Evolutionary conservation across 2,888 invertebrate genomes (phyloP), one percentile per base, ranked within the genome.

Genomic region (Mylabris sibirica): DNA sequence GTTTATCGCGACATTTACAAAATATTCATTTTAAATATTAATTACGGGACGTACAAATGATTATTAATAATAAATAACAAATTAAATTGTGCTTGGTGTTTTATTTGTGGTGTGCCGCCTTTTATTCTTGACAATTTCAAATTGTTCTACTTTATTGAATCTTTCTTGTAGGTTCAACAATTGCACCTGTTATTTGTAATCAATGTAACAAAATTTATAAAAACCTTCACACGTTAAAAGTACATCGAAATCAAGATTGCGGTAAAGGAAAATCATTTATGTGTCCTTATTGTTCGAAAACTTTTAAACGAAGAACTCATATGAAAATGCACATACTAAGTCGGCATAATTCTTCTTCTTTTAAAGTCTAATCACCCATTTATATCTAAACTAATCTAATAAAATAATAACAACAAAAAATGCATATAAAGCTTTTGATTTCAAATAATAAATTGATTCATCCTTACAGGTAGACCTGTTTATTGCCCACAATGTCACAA

Each of bases 161-260:
- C 12, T 57, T 57, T 57, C 57, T 61, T 61, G 38, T 35, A 61
- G 61, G 61, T 61, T 22, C 20, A 41, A 24, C 22, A 38, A 17
- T 20, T 12, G 57, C 22, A n/a, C 61, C 61, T 5, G 61, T 41
- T 35, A 22, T 61, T 11, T 61, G 61, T 41, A 24, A 34, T 35
- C 22, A 24, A 8, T 61, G 61, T 65, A 41, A 59, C 35, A 68
- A 68, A 60, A 35, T 24, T 34, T 65, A 68, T 20, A 68, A 68
- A 65, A 68, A 68, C 35, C 14, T 44, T 20, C 59, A 64, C 17
- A 65, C 67, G 9, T 71, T 84, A 38, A 76, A 77, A 20, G 82
- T 84, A 49, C 85, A 85, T 67, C 70, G 83, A 30, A 79, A 79
- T 67, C 80, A 84, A 38, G 85, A 85, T 65, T 86, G 86, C 68